A percentile compares a stretch with the other conserved stretches of the same genome.
Evolutionary conservation across 2,113 vertebrate species (phyloP).

Genomic region (Odocoileus virginianus): DNA sequence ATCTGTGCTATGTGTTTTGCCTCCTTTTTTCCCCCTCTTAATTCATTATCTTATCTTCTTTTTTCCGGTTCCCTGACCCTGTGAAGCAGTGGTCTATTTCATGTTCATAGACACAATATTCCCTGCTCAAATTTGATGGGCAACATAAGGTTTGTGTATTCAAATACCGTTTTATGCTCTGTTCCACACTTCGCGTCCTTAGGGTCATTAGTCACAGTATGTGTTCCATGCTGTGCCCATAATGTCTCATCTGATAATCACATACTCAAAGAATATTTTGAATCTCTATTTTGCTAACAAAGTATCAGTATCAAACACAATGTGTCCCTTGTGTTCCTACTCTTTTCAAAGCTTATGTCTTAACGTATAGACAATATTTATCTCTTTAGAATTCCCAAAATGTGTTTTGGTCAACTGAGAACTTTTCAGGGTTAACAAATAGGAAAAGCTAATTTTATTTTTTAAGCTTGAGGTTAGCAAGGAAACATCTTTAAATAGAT

Average conservation of each 20-base stretch:
- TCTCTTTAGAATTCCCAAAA: not conserved
- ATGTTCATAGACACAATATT: slow-evolving; percentile 70
- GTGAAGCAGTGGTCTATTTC: slow-evolving; percentile 69
- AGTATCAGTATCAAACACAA: not conserved
- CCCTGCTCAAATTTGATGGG: slow-evolving; percentile 67
- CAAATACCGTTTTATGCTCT: not conserved
- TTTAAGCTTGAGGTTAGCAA: not conserved
- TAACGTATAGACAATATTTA: not conserved
- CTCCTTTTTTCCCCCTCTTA: slow-evolving; percentile 20
- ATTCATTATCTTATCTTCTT: slow-evolving; percentile 43
- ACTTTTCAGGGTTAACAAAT: not conserved
- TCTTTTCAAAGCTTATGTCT: not conserved
- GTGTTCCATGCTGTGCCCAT: not conserved
- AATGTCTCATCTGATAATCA: slow-evolving; percentile 28
- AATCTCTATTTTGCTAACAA: not conserved
- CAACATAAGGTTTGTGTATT: slow-evolving; percentile 32
- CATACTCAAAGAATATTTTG: not conserved
- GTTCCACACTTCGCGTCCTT: slow-evolving; percentile 48
- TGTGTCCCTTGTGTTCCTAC: not conserved
- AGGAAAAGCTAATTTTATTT: not conserved
- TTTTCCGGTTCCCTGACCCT: slow-evolving; percentile 55
- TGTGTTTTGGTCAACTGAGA: not conserved
- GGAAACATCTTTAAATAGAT: not conserved
- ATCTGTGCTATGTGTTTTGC: not conserved
- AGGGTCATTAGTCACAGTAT: slow-evolving; percentile 24